Base-by-base conservation (phyloP, 2,113 vertebrate species). In the Vimba vimba region DNA sequence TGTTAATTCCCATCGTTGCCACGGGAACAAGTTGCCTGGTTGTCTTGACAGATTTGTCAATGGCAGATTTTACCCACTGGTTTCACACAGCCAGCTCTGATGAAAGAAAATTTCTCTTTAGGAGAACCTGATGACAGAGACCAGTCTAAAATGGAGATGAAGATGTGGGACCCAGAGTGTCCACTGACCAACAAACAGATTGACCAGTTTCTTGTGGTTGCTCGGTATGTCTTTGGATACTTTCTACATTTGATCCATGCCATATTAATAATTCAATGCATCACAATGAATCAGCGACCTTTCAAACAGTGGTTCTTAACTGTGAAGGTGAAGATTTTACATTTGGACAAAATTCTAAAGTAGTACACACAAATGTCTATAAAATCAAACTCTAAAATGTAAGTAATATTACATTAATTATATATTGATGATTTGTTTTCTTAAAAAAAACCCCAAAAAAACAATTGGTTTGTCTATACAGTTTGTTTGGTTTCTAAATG, bases 141-240 rank as follows among this genome's bases (percentile, higher is more conserved):
- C 94, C 97, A 98, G 93, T 93, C 97, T 88, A 98, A 99, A 91
- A 91, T 99, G 93, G 98, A 99, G 93, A 96, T 98, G 91, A 98
- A 97, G 94, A 96, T 98, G 87, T 99, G 98, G 98, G 96, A 99
- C 94, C 98, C 98, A 91, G 96, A 99, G 92, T 98, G 97, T 90
- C 97, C 97, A 43, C 96, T 99, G 90, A 97, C 95, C 84, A 97
- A 97, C 93, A 97, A 97, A 93, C 97, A 99, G 94, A 99, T 99
- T 93, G 97, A 99, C 96, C 98, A 99, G 91, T 99, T 99, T 94
- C 95, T 99, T 90, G 98, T 99, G 91, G 97, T 98, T 92, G 98
- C 98, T 90, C 95, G 97, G 98, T 99, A 94, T 87, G 88, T 77
- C 8, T 82, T 79, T 57, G 19, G 39, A 75, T 23, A 7, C 43